Conservation (phyloP, 2,113 vertebrate genomes). For the Xiphorhynchus elegans region DNA sequence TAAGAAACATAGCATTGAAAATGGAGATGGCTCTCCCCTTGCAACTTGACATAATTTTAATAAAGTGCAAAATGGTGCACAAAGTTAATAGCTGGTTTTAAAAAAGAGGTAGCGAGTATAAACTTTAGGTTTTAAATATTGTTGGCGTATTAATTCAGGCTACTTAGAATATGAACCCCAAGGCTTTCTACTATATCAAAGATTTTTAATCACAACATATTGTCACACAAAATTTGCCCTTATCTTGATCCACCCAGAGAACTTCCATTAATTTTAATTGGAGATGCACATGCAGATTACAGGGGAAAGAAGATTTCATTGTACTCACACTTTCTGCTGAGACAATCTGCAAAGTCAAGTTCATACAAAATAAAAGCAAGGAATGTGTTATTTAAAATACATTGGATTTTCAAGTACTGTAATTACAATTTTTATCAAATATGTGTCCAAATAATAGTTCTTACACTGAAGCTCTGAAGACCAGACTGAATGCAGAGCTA, state of each 20-base stretch:
- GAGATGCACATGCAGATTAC: not conserved
- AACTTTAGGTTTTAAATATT: not conserved
- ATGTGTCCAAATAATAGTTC: not conserved
- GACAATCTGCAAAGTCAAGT: slow-evolving; percentile 21
- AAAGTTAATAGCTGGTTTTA: not conserved
- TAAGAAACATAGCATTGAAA: not conserved
- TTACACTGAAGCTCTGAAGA: not conserved
- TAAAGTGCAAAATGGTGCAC: not conserved
- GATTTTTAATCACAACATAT: not conserved
- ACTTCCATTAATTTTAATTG: not conserved
- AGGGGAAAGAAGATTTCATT: not conserved
- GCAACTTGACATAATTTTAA: not conserved
- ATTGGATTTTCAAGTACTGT: not conserved
- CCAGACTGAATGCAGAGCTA: slow-evolving; percentile 30
- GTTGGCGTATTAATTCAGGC: not conserved
- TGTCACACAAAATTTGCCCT: not conserved
- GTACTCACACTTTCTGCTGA: not conserved
- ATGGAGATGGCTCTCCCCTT: not conserved
- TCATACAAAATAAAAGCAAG: not conserved
- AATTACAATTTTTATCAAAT: not conserved
- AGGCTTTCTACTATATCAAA: not conserved
- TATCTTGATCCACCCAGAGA: not conserved
- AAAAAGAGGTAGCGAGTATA: not conserved
- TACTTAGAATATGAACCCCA: not conserved
- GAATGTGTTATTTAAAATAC: not conserved